Percentiles rank a stretch among this genome's conserved stretches.
Conservation (phyloP, 2,113 vertebrate species). For the Apeltes quadracus region DNA sequence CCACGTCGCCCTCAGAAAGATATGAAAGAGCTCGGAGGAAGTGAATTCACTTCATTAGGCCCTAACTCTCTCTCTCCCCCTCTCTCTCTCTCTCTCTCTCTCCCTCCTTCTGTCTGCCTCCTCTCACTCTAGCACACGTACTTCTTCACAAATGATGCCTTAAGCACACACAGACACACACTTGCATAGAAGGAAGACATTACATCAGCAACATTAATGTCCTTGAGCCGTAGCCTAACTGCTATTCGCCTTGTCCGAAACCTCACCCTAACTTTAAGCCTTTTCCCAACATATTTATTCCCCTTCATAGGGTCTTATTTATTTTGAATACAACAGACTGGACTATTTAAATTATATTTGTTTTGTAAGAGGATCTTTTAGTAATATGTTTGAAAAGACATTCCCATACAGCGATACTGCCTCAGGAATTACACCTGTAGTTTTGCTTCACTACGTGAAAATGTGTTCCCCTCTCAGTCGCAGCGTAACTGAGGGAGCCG, state of each 20-base stretch:
- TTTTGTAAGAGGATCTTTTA: too few relatives aligned
- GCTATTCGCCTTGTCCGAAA: not conserved
- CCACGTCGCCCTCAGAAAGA: conserved; percentile 55
- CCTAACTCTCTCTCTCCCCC: conserved; percentile 20
- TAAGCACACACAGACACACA: conserved; percentile 2
- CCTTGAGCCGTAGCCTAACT: not conserved
- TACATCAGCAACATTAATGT: not conserved
- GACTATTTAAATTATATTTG: too few relatives aligned
- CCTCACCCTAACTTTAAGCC: not conserved
- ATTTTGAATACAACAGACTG: not conserved
- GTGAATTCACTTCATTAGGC: conserved; percentile 60
- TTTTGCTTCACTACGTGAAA: too few relatives aligned
- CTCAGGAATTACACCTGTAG: not conserved
- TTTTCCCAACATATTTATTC: not conserved
- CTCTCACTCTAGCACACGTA: conserved; percentile 4
- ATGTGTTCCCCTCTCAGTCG: too few relatives aligned
- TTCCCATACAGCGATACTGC: too few relatives aligned
- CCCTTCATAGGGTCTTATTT: too few relatives aligned
- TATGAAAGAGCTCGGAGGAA: conserved; percentile 52
- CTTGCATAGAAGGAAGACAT: not conserved
- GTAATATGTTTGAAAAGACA: not conserved
- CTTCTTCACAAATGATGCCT: not conserved
- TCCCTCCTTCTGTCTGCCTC: not conserved
- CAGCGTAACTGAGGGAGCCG: too few relatives aligned
- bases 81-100: conserved; percentile 1